Evolutionary conservation across 64 coral and sea anemone species (phyloP).

Genomic region (Catalaphyllia jardinei): DNA sequence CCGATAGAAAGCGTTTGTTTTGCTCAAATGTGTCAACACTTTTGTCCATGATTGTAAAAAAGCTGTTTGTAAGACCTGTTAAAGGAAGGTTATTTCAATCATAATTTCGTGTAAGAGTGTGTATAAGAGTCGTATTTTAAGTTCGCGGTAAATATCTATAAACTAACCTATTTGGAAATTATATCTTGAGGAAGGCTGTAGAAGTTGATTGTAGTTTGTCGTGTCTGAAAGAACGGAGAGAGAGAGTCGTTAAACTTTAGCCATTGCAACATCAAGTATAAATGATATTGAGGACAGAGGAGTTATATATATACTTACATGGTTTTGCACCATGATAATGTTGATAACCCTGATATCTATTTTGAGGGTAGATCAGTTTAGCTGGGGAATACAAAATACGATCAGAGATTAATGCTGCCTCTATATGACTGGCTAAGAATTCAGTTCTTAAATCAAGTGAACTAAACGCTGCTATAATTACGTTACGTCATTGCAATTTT

Average conservation of each 20-base stretch:
- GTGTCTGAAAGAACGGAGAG: neutral
- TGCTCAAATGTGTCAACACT: too few species aligned
- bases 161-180: neutral
- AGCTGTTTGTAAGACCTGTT: too few species aligned
- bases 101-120: too few species aligned
- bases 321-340: slow-evolving; percentile 7
- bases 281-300: too few species aligned
- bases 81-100: too few species aligned
- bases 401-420: neutral
- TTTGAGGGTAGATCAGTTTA: neutral
- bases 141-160: neutral
- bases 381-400: neutral
- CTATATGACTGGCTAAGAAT: neutral
- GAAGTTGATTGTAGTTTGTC: neutral
- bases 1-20: too few species aligned
- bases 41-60: too few species aligned
- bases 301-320: slow-evolving; percentile 4
- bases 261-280: too few species aligned
- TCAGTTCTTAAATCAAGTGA: too few species aligned
- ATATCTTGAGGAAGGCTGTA: slow-evolving; percentile 1
- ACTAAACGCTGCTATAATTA: too few species aligned
- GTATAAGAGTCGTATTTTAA: neutral
- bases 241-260: too few species aligned
- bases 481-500: too few species aligned
- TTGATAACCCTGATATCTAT: slow-evolving; percentile 1